phyloP scores from a whole-genome alignment of 2,888 invertebrate genomes.

The Colletes collaris region DNA sequence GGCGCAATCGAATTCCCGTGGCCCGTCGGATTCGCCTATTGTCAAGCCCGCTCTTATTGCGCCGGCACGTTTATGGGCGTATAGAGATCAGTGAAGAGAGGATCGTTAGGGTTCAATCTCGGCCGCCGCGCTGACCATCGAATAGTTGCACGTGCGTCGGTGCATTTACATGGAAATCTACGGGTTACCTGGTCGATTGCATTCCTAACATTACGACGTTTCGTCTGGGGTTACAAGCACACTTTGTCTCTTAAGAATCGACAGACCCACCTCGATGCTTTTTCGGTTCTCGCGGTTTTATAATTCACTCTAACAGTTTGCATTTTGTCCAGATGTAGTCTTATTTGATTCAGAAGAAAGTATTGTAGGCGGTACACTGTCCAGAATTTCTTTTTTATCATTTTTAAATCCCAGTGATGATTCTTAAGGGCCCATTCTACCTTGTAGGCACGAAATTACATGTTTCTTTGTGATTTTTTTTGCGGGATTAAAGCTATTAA shows the following conservation, averaged over 20 bases:
- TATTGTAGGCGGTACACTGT: no score
- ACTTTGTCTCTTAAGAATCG: constrained; percentile 48
- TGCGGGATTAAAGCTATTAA: no score
- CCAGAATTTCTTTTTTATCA: no score
- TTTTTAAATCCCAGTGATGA: no score
- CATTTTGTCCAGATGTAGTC: no score
- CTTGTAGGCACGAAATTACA: no score
- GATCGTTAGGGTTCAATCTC: constrained; percentile 57
- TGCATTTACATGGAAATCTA: constrained; percentile 70
- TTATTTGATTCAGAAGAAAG: no score
- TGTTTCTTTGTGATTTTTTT: no score
- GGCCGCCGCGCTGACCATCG: constrained; percentile 52
- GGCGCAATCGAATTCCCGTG: constrained; percentile 59
- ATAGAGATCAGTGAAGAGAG: constrained; percentile 56
- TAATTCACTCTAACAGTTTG: no score
- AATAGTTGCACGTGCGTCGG: constrained; percentile 55
- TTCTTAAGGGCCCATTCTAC: no score
- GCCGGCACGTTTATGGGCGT: constrained; percentile 53
- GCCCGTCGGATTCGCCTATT: constrained; percentile 55
- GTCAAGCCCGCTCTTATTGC: constrained; percentile 53
- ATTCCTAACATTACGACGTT: constrained; percentile 62
- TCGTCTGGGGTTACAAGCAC: not conserved
- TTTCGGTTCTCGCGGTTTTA: no score
- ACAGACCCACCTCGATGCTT: not conserved
- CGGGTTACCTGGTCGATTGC: constrained; percentile 56